These are phyloP conservation scores for Eupelmus urozonus DNA, from an alignment of 2,888 invertebrate species.

Conservation along the genomic window DNA sequence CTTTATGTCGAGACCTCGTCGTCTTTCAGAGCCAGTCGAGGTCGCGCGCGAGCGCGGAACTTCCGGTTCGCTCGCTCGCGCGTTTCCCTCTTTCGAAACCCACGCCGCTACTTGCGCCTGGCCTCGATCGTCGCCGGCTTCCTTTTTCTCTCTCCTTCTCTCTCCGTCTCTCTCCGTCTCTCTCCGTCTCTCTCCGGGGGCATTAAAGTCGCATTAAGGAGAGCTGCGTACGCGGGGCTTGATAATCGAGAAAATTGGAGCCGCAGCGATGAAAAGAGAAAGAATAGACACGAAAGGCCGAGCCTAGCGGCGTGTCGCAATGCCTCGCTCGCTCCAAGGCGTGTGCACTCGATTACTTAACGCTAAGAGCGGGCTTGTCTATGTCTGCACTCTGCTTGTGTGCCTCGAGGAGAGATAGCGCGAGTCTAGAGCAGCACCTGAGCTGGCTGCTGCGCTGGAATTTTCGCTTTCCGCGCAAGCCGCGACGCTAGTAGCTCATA, in stretches of 20 bases:
- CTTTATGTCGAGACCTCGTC: neutral
- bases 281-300: conserved; percentile 32
- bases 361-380: conserved; percentile 4
- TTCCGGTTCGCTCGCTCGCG: conserved; percentile 30
- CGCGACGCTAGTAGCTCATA: too few relatives aligned
- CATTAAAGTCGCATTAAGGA: conserved; percentile 7
- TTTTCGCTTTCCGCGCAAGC: too few relatives aligned
- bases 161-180: neutral
- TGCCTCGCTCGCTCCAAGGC: conserved; percentile 12
- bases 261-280: conserved; percentile 4
- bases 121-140: conserved; percentile 3
- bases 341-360: conserved; percentile 44
- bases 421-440: neutral
- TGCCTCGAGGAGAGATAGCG: neutral
- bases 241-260: conserved; percentile 2
- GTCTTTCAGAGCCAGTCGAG: neutral
- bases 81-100: conserved; percentile 43
- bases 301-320: conserved; percentile 33
- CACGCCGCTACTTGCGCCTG: conserved; percentile 17
- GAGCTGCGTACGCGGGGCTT: neutral
- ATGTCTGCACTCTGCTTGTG: neutral
- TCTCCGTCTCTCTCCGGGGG: neutral
- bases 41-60: conserved; percentile 35
- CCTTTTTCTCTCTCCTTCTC: neutral
- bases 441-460: neutral